Base-by-base conservation (phyloP, 2,113 vertebrate genomes). In the Pomatorhinus ruficollis region DNA sequence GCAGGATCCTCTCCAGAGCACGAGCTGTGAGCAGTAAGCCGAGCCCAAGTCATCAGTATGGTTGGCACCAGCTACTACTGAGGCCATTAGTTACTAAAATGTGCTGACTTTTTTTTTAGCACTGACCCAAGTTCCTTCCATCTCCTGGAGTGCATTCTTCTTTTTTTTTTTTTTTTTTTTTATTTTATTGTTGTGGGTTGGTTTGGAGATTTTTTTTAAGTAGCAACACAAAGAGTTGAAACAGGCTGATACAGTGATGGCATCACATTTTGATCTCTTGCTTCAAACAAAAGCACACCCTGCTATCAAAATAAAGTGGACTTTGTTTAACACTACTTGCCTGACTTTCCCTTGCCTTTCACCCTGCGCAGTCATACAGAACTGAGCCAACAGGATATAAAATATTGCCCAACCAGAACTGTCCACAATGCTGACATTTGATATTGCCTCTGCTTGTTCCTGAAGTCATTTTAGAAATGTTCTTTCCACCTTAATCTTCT, bases 311-410 rank as follows among this genome's bases (percentile, higher is more conserved):
- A 92, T 89, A 92, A 94, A 95, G 52, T 60, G 64, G 92, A 68
- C 90, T 83, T 93, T 93, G 90, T 90, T 90, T 78, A 89, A 78
- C 3, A 9, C 56, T 86, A 15, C 60, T 77, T 83, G 42, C 44
- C 60, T 81, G 50, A 83, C 64, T 93, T 91, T 83, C 47, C 44
- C 71, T 93, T 0, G 2, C 47, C 75, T 83, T 78, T 83, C 75
- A 75, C 71, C 35, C 77, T 56, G 47, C 0, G 0, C 14, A 81
- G 64, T 60, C 11, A 8, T 2, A 90, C 52, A 92, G 68, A 68
- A 33, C 68, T 12, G 65, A 94, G 85, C 93, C 93, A 97, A 93
- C 64, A 93, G 95, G 90, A 94, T 95, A n/a, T 82, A 93, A 94
- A 96, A 92, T 78, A 40, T 81, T 89, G 88, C 79, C 79, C 76